phyloP scores from a whole-genome alignment of 2,888 invertebrate species.

The Cartodere bifasciata region DNA sequence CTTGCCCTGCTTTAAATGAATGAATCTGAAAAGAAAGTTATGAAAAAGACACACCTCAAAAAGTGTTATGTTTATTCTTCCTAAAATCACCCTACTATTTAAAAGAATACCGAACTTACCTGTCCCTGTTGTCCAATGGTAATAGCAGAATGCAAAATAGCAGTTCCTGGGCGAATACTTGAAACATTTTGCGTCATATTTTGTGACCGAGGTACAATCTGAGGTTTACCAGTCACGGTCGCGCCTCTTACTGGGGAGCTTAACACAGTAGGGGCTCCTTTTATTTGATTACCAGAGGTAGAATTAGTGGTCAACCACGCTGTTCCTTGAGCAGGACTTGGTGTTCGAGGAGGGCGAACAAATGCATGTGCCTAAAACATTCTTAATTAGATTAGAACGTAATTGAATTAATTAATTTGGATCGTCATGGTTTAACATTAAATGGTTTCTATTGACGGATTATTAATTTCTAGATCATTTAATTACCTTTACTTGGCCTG shows the following conservation, averaged over 20 bases:
- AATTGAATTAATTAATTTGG: too few relatives aligned
- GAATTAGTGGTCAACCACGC: conserved; percentile 30
- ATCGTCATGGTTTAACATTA: too few relatives aligned
- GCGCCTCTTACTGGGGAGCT: conserved; percentile 31
- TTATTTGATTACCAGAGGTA: conserved; percentile 31
- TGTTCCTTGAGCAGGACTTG: conserved; percentile 32
- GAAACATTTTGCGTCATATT: conserved; percentile 24
- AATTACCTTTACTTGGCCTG: conserved; percentile 19
- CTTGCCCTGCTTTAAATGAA: conserved; percentile 29
- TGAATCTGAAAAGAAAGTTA: conserved; percentile 20
- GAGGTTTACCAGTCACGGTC: conserved; percentile 28
- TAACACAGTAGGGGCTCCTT: conserved; percentile 30
- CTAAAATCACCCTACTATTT: too few relatives aligned
- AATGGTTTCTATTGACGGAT: background rate
- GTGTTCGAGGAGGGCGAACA: conserved; percentile 31
- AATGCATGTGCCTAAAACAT: conserved; percentile 23
- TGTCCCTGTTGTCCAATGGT: conserved; percentile 31
- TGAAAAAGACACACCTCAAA: background rate
- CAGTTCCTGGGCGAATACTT: conserved; percentile 29
- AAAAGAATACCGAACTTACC: conserved; percentile 16
- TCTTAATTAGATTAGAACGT: too few relatives aligned
- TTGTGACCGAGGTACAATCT: conserved; percentile 29
- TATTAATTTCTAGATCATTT: conserved; percentile 1
- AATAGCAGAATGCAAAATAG: conserved; percentile 33
- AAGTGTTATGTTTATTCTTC: too few relatives aligned